Base-by-base conservation (phyloP, 1,140 invertebrate species). In the Phenacoccus solenopsis region DNA sequence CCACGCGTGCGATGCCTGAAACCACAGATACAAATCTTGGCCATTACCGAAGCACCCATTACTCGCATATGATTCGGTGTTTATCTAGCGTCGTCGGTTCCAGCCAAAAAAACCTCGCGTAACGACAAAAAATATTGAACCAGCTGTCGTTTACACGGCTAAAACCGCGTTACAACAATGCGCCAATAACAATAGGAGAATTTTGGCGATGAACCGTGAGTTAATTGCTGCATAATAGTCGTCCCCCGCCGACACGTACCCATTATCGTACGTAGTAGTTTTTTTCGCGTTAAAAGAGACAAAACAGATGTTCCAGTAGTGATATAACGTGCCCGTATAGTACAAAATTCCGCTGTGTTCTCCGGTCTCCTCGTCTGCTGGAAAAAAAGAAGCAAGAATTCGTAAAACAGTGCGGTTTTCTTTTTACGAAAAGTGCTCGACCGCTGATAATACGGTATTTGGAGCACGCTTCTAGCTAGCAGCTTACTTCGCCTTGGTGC, bases 51-150 rank as follows among this genome's bases (percentile, higher is more conserved):
- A n/a, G n/a, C n/a, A n/a, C n/a, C n/a, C n/a, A n/a, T n/a, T n/a
- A n/a, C n/a, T n/a, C n/a, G 38, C 38, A 5, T 32, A 49, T n/a
- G 20, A 49, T 49, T 49, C 20, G 20, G 5, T 49, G 38, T 49
- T 49, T 49, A 49, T 49, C 38, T 16, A 49, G 38, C 16, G 16
- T 49, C 16, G n/a, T n/a, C n/a, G n/a, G n/a, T n/a, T n/a, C n/a
- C n/a, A 49, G 38, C 4, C 12, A 24, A 64, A 64, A 64, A 64
- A 64, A 64, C 12, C 25, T 16, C 5, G 59, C 22, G 21, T 64
- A 64, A 64, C 59, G 59, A 64, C 59, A 64, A 64, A 64, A 64
- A 64, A 64, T 64, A 64, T 64, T 64, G 59, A 64, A 64, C 59
- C 59, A 64, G 59, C 59, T 64, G 59, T 64, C 59, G 59, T 64